phyloP scores from a whole-genome alignment of 2,797 vertebrate genomes.

The Mormyrus hasselquistii region DNA sequence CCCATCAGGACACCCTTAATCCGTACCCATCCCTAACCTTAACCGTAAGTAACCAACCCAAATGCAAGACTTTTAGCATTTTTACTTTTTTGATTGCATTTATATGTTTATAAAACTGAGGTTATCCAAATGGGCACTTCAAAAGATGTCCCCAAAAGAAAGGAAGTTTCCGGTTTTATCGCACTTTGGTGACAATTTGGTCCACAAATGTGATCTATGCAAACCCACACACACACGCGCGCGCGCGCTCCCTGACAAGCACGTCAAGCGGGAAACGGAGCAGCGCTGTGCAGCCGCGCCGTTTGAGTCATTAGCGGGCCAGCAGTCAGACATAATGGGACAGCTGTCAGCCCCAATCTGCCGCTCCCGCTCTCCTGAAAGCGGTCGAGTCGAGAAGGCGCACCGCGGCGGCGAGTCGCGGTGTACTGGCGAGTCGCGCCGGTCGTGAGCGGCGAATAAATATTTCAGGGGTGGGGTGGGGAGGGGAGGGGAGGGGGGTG shows the following conservation, averaged over 20 bases:
- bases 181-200: no score
- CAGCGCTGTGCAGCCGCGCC: neutral
- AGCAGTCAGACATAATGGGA: slow-evolving; percentile 8
- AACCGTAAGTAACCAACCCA: no score
- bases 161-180: no score
- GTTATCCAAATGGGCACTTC: no score
- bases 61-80: no score
- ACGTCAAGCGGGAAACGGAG: neutral
- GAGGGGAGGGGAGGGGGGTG: no score
- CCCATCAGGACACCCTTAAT: no score
- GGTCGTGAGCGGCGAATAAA: neutral
- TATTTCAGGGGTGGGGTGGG: neutral
- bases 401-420: neutral
- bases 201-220: no score
- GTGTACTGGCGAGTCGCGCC: neutral
- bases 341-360: slow-evolving; percentile 5
- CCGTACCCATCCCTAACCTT: no score
- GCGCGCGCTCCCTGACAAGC: neutral
- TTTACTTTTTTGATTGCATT: no score
- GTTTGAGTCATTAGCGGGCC: neutral
- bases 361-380: neutral
- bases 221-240: neutral
- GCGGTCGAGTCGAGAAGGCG: neutral
- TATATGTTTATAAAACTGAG: no score
- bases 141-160: no score